A percentile compares a stretch with the other conserved stretches of the same genome.
These are phyloP conservation scores for Apostichopus parvimensis DNA, from an alignment of 35 echinoderm and acorn worm species.

Conservation along the genomic window DNA sequence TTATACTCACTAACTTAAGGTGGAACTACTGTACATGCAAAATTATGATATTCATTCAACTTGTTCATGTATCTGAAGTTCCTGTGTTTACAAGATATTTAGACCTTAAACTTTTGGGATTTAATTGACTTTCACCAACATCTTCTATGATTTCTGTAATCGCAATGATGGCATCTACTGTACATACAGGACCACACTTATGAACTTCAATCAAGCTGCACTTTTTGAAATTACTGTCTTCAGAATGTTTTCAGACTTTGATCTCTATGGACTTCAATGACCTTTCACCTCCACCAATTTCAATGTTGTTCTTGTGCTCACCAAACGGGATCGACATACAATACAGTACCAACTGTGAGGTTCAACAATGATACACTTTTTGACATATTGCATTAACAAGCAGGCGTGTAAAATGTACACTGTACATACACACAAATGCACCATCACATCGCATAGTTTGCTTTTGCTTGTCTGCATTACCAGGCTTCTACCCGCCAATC, in stretches of 20 bases:
- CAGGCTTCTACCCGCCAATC: too few species aligned
- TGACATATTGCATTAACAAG: neutral
- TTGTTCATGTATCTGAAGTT: too few species aligned
- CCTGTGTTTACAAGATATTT: too few species aligned
- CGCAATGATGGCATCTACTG: neutral
- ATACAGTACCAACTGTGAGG: neutral
- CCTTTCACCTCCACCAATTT: neutral
- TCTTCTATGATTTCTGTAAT: neutral
- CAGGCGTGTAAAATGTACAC: neutral
- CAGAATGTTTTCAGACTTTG: neutral
- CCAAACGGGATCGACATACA: neutral
- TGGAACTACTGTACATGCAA: too few species aligned
- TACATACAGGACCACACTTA: neutral
- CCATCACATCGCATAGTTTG: neutral
- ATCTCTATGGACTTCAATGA: neutral
- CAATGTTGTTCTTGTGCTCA: neutral
- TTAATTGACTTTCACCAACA: neutral
- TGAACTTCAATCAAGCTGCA: neutral
- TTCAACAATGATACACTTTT: neutral
- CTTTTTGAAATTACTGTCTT: neutral
- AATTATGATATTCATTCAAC: too few species aligned
- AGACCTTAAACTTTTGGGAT: too few species aligned
- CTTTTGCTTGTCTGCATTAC: too few species aligned
- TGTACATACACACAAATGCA: neutral
- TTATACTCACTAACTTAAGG: too few species aligned